Percentiles rank a stretch among this genome's conserved stretches.
phyloP scores from a whole-genome alignment of 2,797 vertebrate species.

The Ambastaia sidthimunki region DNA sequence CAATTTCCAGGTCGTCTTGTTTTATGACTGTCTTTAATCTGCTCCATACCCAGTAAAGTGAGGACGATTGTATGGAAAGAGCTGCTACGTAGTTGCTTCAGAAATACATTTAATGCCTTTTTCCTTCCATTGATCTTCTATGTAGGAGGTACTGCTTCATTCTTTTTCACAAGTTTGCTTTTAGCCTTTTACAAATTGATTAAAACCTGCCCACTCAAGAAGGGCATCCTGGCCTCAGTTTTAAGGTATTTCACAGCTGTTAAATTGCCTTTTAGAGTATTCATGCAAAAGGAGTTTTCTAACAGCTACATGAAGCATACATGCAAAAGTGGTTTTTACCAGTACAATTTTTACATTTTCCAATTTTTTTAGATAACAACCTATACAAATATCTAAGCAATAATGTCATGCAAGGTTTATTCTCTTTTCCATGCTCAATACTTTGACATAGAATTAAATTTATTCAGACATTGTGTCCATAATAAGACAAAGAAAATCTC shows the following conservation, averaged over 20 bases:
- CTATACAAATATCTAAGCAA: background rate
- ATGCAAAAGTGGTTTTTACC: background rate
- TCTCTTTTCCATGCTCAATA: background rate
- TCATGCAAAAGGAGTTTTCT: background rate
- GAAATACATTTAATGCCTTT: conserved; percentile 48
- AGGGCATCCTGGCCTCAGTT: conserved; percentile 57
- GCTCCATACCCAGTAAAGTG: conserved; percentile 57
- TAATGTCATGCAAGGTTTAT: too few species aligned
- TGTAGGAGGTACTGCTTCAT: conserved; percentile 60
- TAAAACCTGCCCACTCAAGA: conserved; percentile 70
- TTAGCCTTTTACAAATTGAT: conserved; percentile 72
- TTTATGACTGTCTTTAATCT: conserved; percentile 56
- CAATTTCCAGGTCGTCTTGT: conserved; percentile 21
- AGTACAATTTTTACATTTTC: too few species aligned
- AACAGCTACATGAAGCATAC: background rate
- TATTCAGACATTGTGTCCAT: background rate
- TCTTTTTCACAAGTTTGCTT: conserved; percentile 63
- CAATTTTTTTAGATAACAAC: too few species aligned
- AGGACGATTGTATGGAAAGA: conserved; percentile 58
- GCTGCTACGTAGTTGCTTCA: conserved; percentile 63
- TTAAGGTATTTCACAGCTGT: background rate
- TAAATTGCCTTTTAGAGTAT: background rate
- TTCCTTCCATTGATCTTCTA: conserved; percentile 50
- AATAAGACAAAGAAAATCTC: too few species aligned
- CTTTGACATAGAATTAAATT: too few species aligned